Evolutionary conservation across 2,888 invertebrate genomes (phyloP).

Genomic region (Masnerella sp.): DNA sequence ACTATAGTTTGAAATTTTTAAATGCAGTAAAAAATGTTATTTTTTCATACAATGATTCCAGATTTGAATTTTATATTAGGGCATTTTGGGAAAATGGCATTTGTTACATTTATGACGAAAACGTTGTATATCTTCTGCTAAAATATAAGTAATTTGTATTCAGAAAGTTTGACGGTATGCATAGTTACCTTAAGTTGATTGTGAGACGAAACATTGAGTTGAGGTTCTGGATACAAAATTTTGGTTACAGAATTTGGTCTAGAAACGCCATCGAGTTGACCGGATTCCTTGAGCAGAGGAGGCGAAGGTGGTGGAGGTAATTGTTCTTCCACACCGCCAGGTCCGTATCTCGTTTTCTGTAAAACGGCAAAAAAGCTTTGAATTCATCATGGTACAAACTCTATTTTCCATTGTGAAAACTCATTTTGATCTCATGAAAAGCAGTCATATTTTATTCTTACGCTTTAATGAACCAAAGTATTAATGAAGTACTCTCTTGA

Average conservation of each 20-base stretch:
- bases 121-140: neutral
- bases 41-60: neutral
- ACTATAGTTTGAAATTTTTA: too few relatives aligned
- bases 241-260: constrained; percentile 79
- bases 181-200: constrained; percentile 72
- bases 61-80: neutral
- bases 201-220: constrained; percentile 68
- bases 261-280: constrained; percentile 73
- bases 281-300: constrained; percentile 73
- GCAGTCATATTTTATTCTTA: constrained; percentile 17
- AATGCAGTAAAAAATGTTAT: too few relatives aligned
- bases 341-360: constrained; percentile 79
- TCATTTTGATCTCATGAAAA: constrained; percentile 33
- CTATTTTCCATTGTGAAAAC: constrained; percentile 32
- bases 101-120: too few relatives aligned
- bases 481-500: constrained; percentile 5
- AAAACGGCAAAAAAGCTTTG: constrained; percentile 66
- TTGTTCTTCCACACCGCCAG: constrained; percentile 78
- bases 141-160: neutral
- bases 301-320: constrained; percentile 80
- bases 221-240: constrained; percentile 70
- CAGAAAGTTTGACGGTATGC: neutral
- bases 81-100: neutral
- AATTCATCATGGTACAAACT: constrained; percentile 51
- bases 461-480: constrained; percentile 25